phyloP scores from a whole-genome alignment of 2,113 vertebrate species.

The Steatornis caripensis region DNA sequence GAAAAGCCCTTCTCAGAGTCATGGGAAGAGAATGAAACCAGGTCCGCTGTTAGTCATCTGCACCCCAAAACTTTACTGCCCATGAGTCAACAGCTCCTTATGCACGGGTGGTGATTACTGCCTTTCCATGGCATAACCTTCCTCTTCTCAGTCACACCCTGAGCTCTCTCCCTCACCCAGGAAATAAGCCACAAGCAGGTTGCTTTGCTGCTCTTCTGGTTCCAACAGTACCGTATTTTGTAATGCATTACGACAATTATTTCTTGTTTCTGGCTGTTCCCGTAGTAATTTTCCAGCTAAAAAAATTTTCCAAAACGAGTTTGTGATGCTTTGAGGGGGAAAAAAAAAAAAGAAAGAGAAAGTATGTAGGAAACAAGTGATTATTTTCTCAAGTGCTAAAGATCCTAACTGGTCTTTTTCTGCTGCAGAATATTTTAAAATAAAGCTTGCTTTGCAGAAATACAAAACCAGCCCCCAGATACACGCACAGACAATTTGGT shows the following conservation, averaged over 20 bases:
- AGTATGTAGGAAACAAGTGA: neutral
- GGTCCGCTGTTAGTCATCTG: neutral
- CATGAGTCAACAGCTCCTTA: neutral
- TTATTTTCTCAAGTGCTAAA: neutral
- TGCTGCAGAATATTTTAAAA: neutral
- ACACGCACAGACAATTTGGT: neutral
- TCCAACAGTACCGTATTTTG: constrained; percentile 11
- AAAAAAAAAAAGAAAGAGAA: neutral
- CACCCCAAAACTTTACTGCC: neutral
- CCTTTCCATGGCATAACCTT: neutral
- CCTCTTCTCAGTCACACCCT: constrained; percentile 27
- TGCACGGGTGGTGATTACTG: neutral
- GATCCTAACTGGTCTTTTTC: neutral
- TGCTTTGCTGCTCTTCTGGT: constrained; percentile 6
- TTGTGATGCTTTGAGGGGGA: neutral
- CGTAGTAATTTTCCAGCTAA: neutral
- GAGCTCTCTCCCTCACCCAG: neutral
- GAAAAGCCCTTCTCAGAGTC: neutral
- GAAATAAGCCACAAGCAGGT: neutral
- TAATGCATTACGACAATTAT: neutral
- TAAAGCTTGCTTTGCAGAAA: neutral
- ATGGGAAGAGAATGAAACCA: neutral
- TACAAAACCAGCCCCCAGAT: neutral
- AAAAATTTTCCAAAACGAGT: neutral
- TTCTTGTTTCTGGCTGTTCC: neutral